A percentile compares a stretch with the other conserved stretches of the same genome.
phyloP scores from a whole-genome alignment of 1,140 invertebrate genomes.

The Asobara japonica region DNA sequence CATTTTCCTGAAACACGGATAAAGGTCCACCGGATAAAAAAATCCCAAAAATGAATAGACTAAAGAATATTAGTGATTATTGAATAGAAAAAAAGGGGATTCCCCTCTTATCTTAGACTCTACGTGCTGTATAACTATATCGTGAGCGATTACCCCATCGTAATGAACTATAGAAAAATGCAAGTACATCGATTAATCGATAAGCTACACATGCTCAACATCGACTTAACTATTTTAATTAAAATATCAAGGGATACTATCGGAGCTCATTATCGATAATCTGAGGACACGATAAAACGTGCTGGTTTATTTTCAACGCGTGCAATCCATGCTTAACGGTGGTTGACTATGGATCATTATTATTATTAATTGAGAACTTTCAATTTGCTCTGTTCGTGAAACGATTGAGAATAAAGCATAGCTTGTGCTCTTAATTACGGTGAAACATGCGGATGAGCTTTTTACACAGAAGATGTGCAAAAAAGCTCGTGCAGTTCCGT shows the following conservation, averaged over 20 bases:
- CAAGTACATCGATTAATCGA: conserved; percentile 41
- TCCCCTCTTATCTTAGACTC: background rate
- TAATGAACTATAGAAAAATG: too few relatives aligned
- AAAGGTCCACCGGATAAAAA: too few relatives aligned
- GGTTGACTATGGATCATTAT: background rate
- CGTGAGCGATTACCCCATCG: background rate
- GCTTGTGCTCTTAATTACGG: background rate
- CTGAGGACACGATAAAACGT: background rate
- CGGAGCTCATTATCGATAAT: conserved; percentile 1
- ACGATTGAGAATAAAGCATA: conserved; percentile 5
- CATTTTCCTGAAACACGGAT: too few relatives aligned
- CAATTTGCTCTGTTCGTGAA: background rate
- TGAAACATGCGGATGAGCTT: background rate
- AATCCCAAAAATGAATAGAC: background rate
- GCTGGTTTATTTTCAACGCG: background rate
- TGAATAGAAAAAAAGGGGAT: background rate
- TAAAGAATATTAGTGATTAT: background rate
- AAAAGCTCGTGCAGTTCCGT: too few relatives aligned
- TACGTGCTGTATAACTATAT: conserved; percentile 2
- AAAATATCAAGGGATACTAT: conserved; percentile 21
- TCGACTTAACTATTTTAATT: conserved; percentile 29
- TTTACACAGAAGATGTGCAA: background rate
- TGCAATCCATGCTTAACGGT: conserved; percentile 24
- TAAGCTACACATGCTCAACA: conserved; percentile 49
- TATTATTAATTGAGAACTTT: background rate